Base-by-base conservation (phyloP, 2,888 invertebrate genomes). In the Dinocampus coccinellae region DNA sequence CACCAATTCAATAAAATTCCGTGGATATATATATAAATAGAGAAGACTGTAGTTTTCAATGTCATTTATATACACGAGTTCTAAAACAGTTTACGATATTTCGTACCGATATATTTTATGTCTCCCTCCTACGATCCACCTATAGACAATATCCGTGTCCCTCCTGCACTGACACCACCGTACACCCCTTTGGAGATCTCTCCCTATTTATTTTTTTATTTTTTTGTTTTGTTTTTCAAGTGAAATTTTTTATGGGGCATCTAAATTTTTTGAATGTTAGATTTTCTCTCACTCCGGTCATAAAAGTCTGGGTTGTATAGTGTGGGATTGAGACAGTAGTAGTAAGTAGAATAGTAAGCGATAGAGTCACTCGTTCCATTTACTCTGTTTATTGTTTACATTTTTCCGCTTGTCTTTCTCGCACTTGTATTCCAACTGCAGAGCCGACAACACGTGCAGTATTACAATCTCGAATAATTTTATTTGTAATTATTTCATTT, bases 81-180 rank as follows among this genome's bases (percentile, higher is more conserved):
- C 75, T 81, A 81, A 81, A 82, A 79, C 74, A 76, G 71, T 81
- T 81, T 81, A 80, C 76, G 81, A 80, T 76, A 72, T 76, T 75
- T 72, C 65, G 55, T 63, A 60, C 36, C 63, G n/a, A 60, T 69
- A 66, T 67, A 39, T 66, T 55, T 57, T 16, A 58, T 16, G 20
- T 4, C 53, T 26, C 3, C 47, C 20, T 26, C 16, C 9, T 47
- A 61, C 22, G 33, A 22, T 2, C 47, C 20, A 24, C 16, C 9
- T 47, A 61, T 33, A 34, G 34, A 33, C 55, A 36, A 24, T 34
- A 55, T 65, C 24, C 22, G 36, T n/a, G 7, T 7, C 7, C 29
- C 29, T 29, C 29, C 7, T 4, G 3, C 7, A 4, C 13, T 16
- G 10, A 26, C 24, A 42, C 16, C 9, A 47, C 6, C 1, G 13